These are phyloP conservation scores for Paracyclopina nana DNA, from an alignment of 1,140 invertebrate species.

Conservation along the genomic window DNA sequence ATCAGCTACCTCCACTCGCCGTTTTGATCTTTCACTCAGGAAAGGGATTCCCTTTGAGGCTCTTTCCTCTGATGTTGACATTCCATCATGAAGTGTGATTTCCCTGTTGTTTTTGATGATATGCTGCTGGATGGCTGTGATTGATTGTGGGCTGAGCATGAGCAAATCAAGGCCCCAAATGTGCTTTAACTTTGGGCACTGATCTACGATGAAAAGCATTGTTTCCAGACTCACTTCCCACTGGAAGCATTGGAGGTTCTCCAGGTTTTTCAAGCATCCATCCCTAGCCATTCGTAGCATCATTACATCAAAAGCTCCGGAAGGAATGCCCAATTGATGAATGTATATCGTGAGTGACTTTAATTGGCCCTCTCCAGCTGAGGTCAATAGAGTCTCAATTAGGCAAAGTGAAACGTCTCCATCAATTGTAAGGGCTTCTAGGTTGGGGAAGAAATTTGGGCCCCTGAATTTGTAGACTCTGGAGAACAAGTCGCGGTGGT, in stretches of 20 bases:
- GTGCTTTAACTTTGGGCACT: neutral
- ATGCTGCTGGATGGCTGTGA: neutral
- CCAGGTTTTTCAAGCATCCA: neutral
- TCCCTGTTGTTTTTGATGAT: neutral
- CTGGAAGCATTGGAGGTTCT: slow-evolving; percentile 8
- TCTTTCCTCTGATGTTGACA: neutral
- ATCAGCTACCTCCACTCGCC: neutral
- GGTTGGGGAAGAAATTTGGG: slow-evolving; percentile 6
- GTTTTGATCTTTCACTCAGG: neutral
- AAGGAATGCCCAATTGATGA: neutral
- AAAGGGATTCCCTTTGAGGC: neutral
- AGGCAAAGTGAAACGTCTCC: neutral
- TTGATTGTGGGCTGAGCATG: slow-evolving; percentile 2
- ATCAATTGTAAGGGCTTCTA: slow-evolving; percentile 1
- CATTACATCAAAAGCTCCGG: neutral
- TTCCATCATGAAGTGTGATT: neutral
- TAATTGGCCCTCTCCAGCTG: neutral
- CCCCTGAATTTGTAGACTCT: neutral
- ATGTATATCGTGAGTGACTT: neutral
- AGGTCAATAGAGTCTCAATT: slow-evolving; percentile 4
- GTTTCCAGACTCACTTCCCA: slow-evolving; percentile 8
- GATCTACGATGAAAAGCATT: neutral
- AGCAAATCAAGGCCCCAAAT: slow-evolving; percentile 11
- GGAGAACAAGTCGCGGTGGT: neutral
- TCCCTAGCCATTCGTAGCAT: neutral